These are phyloP conservation scores for Colletes latitarsis DNA, from an alignment of 1,140 invertebrate species.

Conservation along the genomic window DNA sequence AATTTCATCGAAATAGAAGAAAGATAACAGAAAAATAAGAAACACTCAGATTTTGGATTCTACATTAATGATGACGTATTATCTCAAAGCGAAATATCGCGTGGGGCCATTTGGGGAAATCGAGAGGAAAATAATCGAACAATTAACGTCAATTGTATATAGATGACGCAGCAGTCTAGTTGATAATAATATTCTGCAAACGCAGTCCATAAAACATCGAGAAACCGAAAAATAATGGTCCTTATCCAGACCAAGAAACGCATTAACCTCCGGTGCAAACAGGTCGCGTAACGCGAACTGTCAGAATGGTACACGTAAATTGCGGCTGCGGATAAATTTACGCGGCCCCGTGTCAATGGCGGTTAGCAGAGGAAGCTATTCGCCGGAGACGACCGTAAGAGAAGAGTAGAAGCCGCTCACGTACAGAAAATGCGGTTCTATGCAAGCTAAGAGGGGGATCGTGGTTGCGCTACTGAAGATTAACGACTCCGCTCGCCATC, in stretches of 20 bases:
- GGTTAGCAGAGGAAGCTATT: slow-evolving; percentile 31
- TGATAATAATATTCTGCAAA: too few relatives aligned
- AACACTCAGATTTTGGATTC: too few relatives aligned
- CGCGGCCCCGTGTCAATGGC: slow-evolving; percentile 41
- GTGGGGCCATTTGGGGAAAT: too few relatives aligned
- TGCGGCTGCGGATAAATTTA: slow-evolving; percentile 37
- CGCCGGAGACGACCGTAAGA: neutral
- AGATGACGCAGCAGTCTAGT: too few relatives aligned
- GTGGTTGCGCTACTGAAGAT: slow-evolving; percentile 40
- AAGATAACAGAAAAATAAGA: too few relatives aligned
- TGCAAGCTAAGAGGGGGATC: neutral
- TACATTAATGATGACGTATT: too few relatives aligned
- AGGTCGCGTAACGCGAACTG: neutral
- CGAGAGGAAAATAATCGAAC: too few relatives aligned
- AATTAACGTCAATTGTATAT: too few relatives aligned
- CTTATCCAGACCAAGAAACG: slow-evolving; percentile 5
- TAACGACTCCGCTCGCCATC: slow-evolving; percentile 42
- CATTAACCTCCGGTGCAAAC: slow-evolving; percentile 17
- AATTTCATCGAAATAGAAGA: too few relatives aligned
- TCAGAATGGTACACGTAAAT: slow-evolving; percentile 9
- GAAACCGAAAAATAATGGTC: slow-evolving; percentile 26
- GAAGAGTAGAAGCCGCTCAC: neutral
- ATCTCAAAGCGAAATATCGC: too few relatives aligned
- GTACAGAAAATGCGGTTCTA: slow-evolving; percentile 29
- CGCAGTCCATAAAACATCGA: neutral